These are phyloP conservation scores for Danaus plexippus DNA, from an alignment of 1,140 invertebrate species.

Conservation along the genomic window DNA sequence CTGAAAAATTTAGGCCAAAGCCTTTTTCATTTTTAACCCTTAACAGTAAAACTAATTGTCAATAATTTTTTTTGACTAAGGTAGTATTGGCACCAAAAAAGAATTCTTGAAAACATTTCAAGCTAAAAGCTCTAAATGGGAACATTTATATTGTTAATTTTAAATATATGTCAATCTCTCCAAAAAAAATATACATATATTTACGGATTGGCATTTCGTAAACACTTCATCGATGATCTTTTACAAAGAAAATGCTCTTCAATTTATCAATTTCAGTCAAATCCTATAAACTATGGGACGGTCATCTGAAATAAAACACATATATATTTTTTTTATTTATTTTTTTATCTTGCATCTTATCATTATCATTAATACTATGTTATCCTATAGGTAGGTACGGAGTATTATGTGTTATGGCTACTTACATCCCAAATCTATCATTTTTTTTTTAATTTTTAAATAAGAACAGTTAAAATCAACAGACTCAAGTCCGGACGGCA, in stretches of 20 bases:
- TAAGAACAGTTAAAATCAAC: slow-evolving; percentile 26
- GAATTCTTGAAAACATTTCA: no score
- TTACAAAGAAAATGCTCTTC: not conserved
- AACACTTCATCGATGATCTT: not conserved
- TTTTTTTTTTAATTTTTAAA: slow-evolving; percentile 15
- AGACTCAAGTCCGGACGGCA: slow-evolving; percentile 12
- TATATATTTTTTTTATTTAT: slow-evolving; percentile 41
- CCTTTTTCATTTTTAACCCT: no score
- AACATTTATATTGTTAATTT: no score
- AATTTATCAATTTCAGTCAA: not conserved
- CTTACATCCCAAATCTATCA: slow-evolving; percentile 37
- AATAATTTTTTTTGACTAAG: no score
- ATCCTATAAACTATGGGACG: not conserved
- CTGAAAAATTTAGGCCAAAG: no score
- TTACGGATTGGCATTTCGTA: no score
- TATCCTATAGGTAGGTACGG: slow-evolving; percentile 58
- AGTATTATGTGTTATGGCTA: slow-evolving; percentile 44
- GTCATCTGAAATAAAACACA: slow-evolving; percentile 43
- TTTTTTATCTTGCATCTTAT: slow-evolving; percentile 39
- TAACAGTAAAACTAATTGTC: no score
- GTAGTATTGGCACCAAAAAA: no score
- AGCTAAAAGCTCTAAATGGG: no score
- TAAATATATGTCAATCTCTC: no score
- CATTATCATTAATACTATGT: slow-evolving; percentile 47
- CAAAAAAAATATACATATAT: no score